Percentiles rank a stretch among this genome's conserved stretches.
Conservation (phyloP, 2,797 vertebrate genomes). For the Aplochiton taeniatus region DNA sequence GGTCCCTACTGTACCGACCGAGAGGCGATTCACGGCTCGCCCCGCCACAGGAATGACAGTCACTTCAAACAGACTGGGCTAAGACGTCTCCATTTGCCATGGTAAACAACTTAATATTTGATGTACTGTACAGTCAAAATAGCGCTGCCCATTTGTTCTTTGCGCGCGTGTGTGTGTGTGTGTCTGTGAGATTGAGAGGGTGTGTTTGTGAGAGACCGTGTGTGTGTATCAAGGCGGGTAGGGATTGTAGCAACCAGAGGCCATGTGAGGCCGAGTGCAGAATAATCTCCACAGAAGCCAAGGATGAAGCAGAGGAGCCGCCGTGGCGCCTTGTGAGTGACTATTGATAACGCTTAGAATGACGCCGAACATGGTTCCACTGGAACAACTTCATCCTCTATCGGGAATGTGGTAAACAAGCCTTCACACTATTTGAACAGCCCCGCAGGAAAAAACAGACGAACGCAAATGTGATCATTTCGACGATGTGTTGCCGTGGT, state of each 20-base stretch:
- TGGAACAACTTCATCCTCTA: too few species aligned
- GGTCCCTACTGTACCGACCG: conserved; percentile 27
- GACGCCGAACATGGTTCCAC: too few species aligned
- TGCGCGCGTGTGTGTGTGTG: conserved; percentile 14
- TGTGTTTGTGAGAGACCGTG: not conserved
- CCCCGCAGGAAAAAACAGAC: not conserved
- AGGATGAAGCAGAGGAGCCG: too few species aligned
- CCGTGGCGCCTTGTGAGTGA: too few species aligned
- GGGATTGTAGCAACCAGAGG: too few species aligned
- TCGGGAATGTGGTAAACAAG: too few species aligned
- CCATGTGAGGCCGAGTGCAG: too few species aligned
- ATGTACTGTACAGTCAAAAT: conserved; percentile 62
- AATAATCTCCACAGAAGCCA: too few species aligned
- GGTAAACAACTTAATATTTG: conserved; percentile 76
- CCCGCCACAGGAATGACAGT: conserved; percentile 46
- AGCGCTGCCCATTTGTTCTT: conserved; percentile 1
- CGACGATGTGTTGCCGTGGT: too few species aligned
- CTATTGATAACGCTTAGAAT: too few species aligned
- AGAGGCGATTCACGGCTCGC: conserved; percentile 41
- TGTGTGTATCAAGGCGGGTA: not conserved
- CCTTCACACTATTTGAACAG: too few species aligned
- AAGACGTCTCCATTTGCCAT: conserved; percentile 56
- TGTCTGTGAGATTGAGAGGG: not conserved
- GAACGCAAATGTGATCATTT: not conserved
- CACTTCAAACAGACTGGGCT: conserved; percentile 67